These are phyloP conservation scores for Holocentrus rufus DNA, from an alignment of 2,797 vertebrate species.

Conservation along the genomic window DNA sequence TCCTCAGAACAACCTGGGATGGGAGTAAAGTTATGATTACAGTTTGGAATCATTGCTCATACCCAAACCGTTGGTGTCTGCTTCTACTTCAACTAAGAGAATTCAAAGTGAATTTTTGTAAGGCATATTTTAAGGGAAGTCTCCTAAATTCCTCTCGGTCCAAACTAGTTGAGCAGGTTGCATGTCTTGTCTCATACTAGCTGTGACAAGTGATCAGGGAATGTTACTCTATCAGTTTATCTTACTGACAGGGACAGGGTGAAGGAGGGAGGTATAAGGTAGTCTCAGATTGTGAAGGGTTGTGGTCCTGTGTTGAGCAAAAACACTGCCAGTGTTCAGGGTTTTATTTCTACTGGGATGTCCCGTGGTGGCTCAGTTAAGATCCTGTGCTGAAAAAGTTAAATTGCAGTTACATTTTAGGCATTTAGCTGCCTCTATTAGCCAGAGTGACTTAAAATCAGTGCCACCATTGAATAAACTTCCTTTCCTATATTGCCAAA, in stretches of 20 bases:
- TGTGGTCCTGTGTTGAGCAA: neutral
- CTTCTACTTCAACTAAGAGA: neutral
- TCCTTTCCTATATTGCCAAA: no score
- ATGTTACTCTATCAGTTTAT: slow-evolving; percentile 65
- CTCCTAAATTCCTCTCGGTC: slow-evolving; percentile 54
- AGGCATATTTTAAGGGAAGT: slow-evolving; percentile 46
- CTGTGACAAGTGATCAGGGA: slow-evolving; percentile 72
- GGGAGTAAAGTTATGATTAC: slow-evolving; percentile 36
- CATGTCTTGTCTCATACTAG: slow-evolving; percentile 41
- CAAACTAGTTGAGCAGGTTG: slow-evolving; percentile 80
- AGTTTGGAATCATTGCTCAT: neutral
- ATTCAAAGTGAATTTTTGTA: neutral
- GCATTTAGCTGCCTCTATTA: no score
- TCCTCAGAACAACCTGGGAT: slow-evolving; percentile 20
- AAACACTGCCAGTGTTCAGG: neutral
- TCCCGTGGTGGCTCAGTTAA: no score
- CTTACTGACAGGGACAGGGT: neutral
- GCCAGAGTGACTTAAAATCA: no score
- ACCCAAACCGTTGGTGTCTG: neutral
- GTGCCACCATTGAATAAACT: no score
- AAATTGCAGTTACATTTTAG: no score
- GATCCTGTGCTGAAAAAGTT: no score
- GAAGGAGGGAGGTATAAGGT: neutral
- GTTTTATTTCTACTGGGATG: no score
- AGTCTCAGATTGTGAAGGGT: neutral